These are phyloP conservation scores for Coendou prehensilis DNA, from an alignment of 2,797 vertebrate species.

Conservation along the genomic window DNA sequence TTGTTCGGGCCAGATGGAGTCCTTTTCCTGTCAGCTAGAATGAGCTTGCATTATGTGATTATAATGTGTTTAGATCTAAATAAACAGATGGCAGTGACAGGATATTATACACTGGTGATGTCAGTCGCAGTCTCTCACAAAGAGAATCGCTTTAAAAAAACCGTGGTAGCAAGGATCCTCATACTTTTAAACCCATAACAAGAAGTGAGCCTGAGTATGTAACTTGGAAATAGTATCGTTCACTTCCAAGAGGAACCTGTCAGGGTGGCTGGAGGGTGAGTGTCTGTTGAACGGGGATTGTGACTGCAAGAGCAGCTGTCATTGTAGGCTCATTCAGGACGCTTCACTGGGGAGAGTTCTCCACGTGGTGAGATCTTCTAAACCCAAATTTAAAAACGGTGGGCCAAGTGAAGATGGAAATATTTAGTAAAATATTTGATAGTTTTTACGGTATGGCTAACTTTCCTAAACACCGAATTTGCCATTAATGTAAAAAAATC, in stretches of 20 bases:
- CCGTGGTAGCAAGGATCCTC: constrained; percentile 80
- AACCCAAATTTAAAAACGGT: constrained; percentile 14
- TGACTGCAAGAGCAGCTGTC: fast-evolving
- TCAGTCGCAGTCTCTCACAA: constrained; percentile 81
- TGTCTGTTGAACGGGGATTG: neutral
- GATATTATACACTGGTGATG: constrained; percentile 86
- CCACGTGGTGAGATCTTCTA: neutral
- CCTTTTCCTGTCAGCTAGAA: constrained; percentile 86
- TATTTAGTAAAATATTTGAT: neutral
- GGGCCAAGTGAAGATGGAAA: neutral
- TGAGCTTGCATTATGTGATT: constrained; percentile 87
- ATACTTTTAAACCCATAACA: constrained; percentile 84
- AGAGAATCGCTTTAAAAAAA: constrained; percentile 91
- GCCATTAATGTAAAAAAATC: constrained; percentile 27
- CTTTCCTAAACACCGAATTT: neutral
- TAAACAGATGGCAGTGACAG: constrained; percentile 90
- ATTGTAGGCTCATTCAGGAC: neutral
- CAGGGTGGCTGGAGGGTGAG: neutral
- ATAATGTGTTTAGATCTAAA: constrained; percentile 88
- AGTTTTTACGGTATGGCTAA: neutral
- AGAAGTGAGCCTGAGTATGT: constrained; percentile 78
- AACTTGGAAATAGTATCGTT: neutral
- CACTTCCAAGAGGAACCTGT: neutral
- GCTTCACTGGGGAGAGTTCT: neutral
- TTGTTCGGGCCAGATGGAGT: constrained; percentile 90